phyloP scores from a whole-genome alignment of 2,113 vertebrate genomes.

The Phalacrocorax aristotelis region DNA sequence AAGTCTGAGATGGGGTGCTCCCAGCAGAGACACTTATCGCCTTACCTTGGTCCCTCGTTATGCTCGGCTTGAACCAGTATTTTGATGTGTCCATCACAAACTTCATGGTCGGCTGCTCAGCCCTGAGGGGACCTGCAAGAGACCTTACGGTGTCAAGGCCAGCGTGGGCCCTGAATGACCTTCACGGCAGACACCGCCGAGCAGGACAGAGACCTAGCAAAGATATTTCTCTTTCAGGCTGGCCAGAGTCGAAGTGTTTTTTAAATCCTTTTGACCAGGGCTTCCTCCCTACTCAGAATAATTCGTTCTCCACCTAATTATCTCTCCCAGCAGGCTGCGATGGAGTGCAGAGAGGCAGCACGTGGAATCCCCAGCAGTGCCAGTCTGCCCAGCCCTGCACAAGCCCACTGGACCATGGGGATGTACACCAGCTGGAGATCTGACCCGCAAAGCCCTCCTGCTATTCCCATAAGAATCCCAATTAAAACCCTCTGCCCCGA shows the following conservation, averaged over 20 bases:
- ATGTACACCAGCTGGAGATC: not conserved
- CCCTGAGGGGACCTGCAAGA: constrained; percentile 61
- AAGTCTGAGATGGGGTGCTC: not conserved
- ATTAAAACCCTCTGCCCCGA: not conserved
- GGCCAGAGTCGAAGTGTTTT: not conserved
- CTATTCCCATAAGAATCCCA: not conserved
- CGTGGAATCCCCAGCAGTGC: not conserved
- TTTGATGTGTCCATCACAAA: constrained; percentile 94
- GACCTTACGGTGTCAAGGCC: not conserved
- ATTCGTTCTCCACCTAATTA: not conserved
- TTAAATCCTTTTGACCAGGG: not conserved
- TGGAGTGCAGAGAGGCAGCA: not conserved
- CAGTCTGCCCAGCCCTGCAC: not conserved
- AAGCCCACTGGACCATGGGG: not conserved
- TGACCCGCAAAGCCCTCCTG: not conserved
- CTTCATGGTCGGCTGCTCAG: constrained; percentile 87
- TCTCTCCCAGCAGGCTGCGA: not conserved
- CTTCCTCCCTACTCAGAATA: not conserved
- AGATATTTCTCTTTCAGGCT: not conserved
- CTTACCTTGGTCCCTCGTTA: constrained; percentile 85
- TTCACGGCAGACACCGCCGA: not conserved
- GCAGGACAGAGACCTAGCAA: not conserved
- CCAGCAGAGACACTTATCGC: not conserved
- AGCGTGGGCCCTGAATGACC: not conserved
- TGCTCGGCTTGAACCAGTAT: constrained; percentile 89